phyloP scores from a whole-genome alignment of 2,797 vertebrate species.

The Myotis findleyi region DNA sequence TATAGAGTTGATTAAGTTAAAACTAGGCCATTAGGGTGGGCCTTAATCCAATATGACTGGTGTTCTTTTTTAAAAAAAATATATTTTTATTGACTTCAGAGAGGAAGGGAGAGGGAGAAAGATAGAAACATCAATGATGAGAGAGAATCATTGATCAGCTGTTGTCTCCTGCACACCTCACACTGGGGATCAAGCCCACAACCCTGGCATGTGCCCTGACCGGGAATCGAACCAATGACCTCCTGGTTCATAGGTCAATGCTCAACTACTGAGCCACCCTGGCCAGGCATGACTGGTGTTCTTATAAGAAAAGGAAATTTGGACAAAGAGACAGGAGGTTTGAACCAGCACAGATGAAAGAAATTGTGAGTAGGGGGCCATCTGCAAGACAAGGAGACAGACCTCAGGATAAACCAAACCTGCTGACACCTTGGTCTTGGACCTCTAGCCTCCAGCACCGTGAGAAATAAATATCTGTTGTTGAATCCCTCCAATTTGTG shows the following conservation, averaged over 20 bases:
- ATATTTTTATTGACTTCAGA: too few relatives aligned
- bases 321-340: neutral
- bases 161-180: too few relatives aligned
- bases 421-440: neutral
- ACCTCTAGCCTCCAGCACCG: neutral
- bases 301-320: neutral
- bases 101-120: too few relatives aligned
- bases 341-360: fast-evolving
- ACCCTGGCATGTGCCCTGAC: too few relatives aligned
- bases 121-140: too few relatives aligned
- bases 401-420: neutral
- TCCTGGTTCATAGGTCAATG: too few relatives aligned
- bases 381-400: neutral
- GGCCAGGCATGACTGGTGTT: neutral
- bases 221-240: too few relatives aligned
- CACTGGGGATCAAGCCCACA: too few relatives aligned
- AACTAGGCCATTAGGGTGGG: neutral
- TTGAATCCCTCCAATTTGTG: neutral
- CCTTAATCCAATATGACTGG: neutral
- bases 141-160: too few relatives aligned
- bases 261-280: too few relatives aligned
- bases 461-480: neutral
- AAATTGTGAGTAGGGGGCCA: neutral
- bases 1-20: neutral
- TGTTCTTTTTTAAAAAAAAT: too few relatives aligned